Base-by-base conservation (phyloP, 2,113 vertebrate genomes). In the Xerus inauris region DNA sequence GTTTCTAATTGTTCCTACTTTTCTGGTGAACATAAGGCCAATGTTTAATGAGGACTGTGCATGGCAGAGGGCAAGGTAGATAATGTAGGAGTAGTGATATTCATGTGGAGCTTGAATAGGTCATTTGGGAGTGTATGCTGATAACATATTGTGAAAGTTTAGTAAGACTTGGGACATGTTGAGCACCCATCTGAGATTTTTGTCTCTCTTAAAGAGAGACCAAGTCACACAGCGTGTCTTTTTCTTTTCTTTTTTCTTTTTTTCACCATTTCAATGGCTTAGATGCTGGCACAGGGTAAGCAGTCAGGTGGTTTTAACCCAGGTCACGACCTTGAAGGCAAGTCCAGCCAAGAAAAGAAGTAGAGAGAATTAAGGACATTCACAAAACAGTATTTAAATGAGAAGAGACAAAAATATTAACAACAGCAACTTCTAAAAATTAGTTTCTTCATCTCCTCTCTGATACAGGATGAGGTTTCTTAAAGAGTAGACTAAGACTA, bases 81-180 rank as follows among this genome's bases (percentile, higher is more conserved):
- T 77, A 73, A 81, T 22, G 17, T 49, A 54, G n/a, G 49, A 89
- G 42, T 57, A 19, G 6, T 57, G 54, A 57, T 54, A 83, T 90
- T 75, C 73, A 73, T 54, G 47, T 71, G 19, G 51, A 87, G 40
- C 49, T 59, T 49, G 24, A 92, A 90, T 87, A 62, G n/a, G 54
- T 84, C 14, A 71, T n/a, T 59, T 87, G 57, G 35, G n/a, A 72
- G 71, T 20, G 6, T 32, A 47, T 62, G 13, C 30, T 79, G 35
- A 40, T 77, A 84, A 97, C 87, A 82, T 62, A 77, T 67, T 83
- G 16, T 73, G 67, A 72, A 92, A 12, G 20, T 83, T 73, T 67
- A n/a, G 40, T 87, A 54, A 69, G 75, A 93, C 67, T 93, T 38
- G 51, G 47, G 65, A 77, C 65, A 42, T 92, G 1, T 24, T 73